Evolutionary conservation across 2,797 vertebrate species (phyloP).

Genomic region (Clarias fuscus): DNA sequence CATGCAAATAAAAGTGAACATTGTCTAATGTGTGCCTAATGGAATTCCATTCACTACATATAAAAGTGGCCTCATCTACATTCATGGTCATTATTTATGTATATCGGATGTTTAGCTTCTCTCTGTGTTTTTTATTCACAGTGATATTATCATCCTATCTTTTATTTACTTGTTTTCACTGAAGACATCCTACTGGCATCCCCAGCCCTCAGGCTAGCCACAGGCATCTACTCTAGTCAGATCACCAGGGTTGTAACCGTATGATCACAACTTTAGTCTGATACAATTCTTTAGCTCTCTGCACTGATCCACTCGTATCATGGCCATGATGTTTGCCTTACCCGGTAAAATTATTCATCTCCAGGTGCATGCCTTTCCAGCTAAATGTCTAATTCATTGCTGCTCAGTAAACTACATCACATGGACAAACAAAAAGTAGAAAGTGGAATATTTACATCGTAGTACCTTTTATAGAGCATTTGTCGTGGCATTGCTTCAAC

Average conservation of each 20-base stretch:
- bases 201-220: constrained; percentile 57
- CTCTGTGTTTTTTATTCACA: constrained; percentile 3
- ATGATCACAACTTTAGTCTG: constrained; percentile 28
- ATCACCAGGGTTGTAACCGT: constrained; percentile 38
- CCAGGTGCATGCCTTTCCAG: not conserved
- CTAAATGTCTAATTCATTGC: not conserved
- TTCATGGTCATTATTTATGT: too few relatives aligned
- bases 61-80: not conserved
- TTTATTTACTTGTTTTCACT: constrained; percentile 61
- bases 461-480: too few relatives aligned
- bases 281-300: not conserved
- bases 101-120: not conserved
- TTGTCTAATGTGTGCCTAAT: not conserved
- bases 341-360: not conserved
- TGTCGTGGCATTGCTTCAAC: too few relatives aligned
- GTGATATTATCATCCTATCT: constrained; percentile 54
- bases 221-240: constrained; percentile 52
- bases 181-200: constrained; percentile 55
- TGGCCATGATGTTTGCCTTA: not conserved
- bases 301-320: not conserved
- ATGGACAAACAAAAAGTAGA: too few relatives aligned
- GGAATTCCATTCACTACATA: not conserved
- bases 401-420: not conserved
- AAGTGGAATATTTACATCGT: too few relatives aligned
- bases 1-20: not conserved